phyloP scores from a whole-genome alignment of 2,797 vertebrate species.

The Macroramphosus scolopax region DNA sequence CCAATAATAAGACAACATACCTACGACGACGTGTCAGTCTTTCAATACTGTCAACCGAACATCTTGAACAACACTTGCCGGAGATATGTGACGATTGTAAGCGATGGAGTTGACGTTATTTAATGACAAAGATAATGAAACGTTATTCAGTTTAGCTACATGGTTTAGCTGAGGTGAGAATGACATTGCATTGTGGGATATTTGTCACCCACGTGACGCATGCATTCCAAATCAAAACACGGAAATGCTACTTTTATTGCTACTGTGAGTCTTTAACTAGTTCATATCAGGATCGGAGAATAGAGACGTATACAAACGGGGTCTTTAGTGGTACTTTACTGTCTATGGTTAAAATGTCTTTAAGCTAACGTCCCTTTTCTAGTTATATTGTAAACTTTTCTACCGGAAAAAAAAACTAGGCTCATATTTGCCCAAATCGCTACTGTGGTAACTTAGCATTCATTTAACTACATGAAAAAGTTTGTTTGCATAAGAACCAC shows the following conservation, averaged over 20 bases:
- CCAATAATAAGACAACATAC: slow-evolving; percentile 31
- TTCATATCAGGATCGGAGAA: background rate
- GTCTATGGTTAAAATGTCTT: too few species aligned
- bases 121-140: too few species aligned
- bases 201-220: slow-evolving; percentile 41
- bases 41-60: background rate
- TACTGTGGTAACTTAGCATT: background rate
- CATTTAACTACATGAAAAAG: background rate
- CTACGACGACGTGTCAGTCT: slow-evolving; percentile 12
- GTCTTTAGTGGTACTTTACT: too few species aligned
- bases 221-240: slow-evolving; percentile 41
- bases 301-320: too few species aligned
- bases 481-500: background rate
- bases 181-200: slow-evolving; percentile 55
- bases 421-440: too few species aligned
- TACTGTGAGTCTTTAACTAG: background rate
- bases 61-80: background rate
- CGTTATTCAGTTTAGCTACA: background rate
- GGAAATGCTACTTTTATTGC: slow-evolving; percentile 27
- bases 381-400: too few species aligned
- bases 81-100: background rate
- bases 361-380: too few species aligned
- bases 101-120: too few species aligned
- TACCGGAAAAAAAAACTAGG: too few species aligned
- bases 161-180: slow-evolving; percentile 12